phyloP scores from a whole-genome alignment of 1,140 invertebrate genomes.

The Saccostrea glomerata region DNA sequence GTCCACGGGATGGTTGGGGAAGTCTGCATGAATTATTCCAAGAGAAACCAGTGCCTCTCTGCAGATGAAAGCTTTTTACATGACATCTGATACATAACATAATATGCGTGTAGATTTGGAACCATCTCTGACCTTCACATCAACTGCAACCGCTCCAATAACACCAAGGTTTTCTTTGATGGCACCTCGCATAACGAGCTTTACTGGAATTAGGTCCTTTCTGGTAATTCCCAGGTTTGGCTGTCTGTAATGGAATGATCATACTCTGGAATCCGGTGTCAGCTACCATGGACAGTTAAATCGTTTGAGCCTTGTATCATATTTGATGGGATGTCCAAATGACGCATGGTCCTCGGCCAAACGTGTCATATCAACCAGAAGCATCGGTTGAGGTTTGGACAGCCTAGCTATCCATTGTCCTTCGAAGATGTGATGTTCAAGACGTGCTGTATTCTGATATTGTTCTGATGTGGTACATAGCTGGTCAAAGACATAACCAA shows the following conservation, averaged over 20 bases:
- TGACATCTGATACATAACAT: no score
- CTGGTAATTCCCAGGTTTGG: no score
- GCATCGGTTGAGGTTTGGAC: neutral
- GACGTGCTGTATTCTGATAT: neutral
- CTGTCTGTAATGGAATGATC: no score
- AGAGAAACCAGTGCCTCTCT: no score
- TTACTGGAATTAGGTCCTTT: neutral
- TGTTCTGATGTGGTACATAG: neutral
- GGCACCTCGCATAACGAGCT: neutral
- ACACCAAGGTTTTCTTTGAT: neutral
- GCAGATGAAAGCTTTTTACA: no score
- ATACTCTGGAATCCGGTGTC: neutral
- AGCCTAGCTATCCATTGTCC: no score
- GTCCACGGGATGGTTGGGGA: neutral
- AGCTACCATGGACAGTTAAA: neutral
- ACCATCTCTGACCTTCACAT: no score
- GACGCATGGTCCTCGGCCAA: no score
- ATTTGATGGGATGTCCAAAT: no score
- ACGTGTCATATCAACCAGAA: neutral
- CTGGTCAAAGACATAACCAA: neutral
- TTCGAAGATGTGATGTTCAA: no score
- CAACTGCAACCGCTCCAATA: no score
- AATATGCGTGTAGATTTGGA: no score
- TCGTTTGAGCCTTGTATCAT: neutral
- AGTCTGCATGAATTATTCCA: neutral